A percentile compares a stretch with the other conserved stretches of the same genome.
Conservation (phyloP, 2,888 invertebrate genomes). For the Labia minor region DNA sequence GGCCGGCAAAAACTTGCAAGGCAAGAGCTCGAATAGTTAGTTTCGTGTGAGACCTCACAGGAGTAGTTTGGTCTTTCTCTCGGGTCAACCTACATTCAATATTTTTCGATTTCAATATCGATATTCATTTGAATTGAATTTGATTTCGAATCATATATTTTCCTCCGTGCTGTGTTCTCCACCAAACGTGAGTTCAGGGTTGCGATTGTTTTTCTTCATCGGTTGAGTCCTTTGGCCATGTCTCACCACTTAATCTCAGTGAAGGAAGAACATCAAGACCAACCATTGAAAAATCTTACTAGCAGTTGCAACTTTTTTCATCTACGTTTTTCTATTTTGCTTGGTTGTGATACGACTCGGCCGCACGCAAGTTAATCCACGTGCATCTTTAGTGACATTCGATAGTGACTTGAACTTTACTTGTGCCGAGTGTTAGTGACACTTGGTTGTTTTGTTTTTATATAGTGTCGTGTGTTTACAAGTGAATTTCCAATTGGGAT, state of each 20-base stretch:
- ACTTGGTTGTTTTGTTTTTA: neutral
- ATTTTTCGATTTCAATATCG: neutral
- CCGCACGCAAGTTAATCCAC: neutral
- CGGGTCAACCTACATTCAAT: neutral
- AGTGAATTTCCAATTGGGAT: too few species aligned
- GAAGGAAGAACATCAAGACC: neutral
- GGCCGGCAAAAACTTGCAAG: neutral
- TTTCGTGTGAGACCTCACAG: neutral
- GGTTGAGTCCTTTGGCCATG: neutral
- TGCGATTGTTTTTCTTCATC: neutral
- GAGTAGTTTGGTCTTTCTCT: neutral
- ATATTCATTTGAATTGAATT: neutral
- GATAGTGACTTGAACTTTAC: neutral
- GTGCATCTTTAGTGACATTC: neutral
- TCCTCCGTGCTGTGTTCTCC: neutral
- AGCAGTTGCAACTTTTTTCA: neutral
- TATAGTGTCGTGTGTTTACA: neutral
- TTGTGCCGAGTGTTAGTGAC: neutral
- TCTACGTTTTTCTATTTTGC: neutral
- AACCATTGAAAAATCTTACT: neutral
- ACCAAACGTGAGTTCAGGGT: neutral
- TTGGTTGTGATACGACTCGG: neutral
- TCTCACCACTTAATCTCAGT: neutral
- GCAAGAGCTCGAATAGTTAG: neutral
- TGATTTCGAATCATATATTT: neutral